phyloP scores from a whole-genome alignment of 2,113 vertebrate species.

The Neogobius melanostomus region DNA sequence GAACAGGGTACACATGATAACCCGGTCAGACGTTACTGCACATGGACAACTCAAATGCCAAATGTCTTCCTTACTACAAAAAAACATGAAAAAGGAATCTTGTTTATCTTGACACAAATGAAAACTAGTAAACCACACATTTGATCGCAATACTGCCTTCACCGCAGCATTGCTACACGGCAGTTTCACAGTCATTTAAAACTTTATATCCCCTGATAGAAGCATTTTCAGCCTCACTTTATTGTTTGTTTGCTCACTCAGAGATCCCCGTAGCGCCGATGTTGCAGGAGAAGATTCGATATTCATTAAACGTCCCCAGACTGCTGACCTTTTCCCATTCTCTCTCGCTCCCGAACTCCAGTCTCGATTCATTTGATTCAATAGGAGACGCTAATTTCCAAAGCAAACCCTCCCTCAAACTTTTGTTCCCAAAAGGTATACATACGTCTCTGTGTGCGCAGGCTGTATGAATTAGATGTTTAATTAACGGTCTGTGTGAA shows the following conservation, averaged over 20 bases:
- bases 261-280: background rate
- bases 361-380: conserved; percentile 67
- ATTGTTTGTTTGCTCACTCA: conserved; percentile 6
- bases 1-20: background rate
- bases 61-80: background rate
- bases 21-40: background rate
- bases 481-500: conserved; percentile 6
- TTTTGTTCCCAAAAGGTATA: conserved; percentile 45
- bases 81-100: too few species aligned
- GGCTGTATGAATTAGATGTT: conserved; percentile 25
- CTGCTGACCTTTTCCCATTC: conserved; percentile 64
- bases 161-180: background rate
- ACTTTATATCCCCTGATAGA: background rate
- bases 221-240: conserved; percentile 6
- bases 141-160: background rate
- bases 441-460: conserved; percentile 38
- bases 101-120: too few species aligned
- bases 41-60: conserved; percentile 53
- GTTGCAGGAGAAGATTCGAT: conserved; percentile 41
- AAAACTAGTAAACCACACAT: background rate
- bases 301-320: conserved; percentile 64
- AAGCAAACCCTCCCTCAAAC: conserved; percentile 57
- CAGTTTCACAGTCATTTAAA: background rate
- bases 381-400: conserved; percentile 62
- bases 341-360: conserved; percentile 14